Base-by-base conservation (phyloP, 2,113 vertebrate genomes). In the Butorides virescens region DNA sequence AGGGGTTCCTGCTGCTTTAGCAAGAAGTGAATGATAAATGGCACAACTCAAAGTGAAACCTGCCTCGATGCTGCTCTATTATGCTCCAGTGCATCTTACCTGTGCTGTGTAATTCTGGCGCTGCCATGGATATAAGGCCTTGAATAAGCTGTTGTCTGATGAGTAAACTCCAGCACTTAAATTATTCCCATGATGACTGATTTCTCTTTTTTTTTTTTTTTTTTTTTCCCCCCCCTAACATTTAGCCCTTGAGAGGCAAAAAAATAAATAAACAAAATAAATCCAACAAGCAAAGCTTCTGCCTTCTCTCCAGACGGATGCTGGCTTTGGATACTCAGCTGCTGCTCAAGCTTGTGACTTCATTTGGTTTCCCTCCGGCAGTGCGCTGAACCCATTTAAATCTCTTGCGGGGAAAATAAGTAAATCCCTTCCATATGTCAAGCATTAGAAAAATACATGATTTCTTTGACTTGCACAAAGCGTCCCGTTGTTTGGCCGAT, bases 351-450 rank as follows among this genome's bases (percentile, higher is more conserved):
- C 52, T 49, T 56, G 89, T 87, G 80, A 73, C 87, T 91, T 88
- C 86, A 37, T 84, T 85, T 84, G 53, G 30, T 63, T 94, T 91
- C 70, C 66, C 61, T 71, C 70, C 84, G 76, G 86, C 89, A 81
- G 29, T 63, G 63, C 73, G 14, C 37, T 95, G 86, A 95, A 82
- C 86, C 88, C 53, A 10, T 76, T 87, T 63, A 77, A 92, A 49
- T 66, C 68, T 92, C 79, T 93, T 76, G 3, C 23, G 29, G 83
- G 79, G 71, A 63, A 71, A 93, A 92, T 14, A 94, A 90, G 91
- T 72, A 61, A 96, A 96, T 94, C 89, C 73, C 32, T 96, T 91
- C 91, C 88, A 89, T 93, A 89, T 88, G 86, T 81, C 80, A 63
- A 61, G 32, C 29, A 82, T 89, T 77, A 66, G 70, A 14, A 75